phyloP scores from a whole-genome alignment of 2,797 vertebrate species.

The Loris lydekkerianus region DNA sequence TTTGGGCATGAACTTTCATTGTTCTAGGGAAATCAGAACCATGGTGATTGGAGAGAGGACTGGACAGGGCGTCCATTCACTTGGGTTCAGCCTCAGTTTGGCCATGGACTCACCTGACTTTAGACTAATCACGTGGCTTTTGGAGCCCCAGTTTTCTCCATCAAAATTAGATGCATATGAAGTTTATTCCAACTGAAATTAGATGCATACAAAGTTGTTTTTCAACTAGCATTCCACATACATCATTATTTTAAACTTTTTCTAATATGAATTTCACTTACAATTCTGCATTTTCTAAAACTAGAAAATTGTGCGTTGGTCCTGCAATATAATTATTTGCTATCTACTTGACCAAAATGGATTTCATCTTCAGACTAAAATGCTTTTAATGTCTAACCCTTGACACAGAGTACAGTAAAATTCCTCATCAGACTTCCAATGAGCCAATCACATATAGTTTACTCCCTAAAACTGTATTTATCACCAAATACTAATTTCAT shows the following conservation, averaged over 20 bases:
- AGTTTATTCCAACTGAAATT: slow-evolving; percentile 60
- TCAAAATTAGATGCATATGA: slow-evolving; percentile 43
- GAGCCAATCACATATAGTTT: slow-evolving; percentile 4
- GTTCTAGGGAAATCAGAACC: slow-evolving; percentile 1
- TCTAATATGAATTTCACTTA: slow-evolving; percentile 69
- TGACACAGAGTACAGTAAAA: slow-evolving; percentile 58
- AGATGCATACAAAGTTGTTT: slow-evolving; percentile 43
- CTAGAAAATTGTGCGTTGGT: slow-evolving; percentile 67
- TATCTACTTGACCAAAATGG: slow-evolving; percentile 66
- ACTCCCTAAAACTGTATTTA: slow-evolving; percentile 24
- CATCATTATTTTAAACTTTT: slow-evolving; percentile 71
- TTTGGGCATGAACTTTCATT: slow-evolving; percentile 78
- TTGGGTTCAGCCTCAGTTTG: background rate
- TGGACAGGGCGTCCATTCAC: background rate
- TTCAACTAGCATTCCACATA: slow-evolving; percentile 11
- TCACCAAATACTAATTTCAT: slow-evolving; percentile 59
- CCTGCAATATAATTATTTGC: slow-evolving; percentile 76
- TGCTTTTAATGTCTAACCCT: slow-evolving; percentile 73
- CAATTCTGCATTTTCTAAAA: slow-evolving; percentile 75
- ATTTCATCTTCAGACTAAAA: slow-evolving; percentile 77
- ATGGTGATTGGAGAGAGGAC: background rate
- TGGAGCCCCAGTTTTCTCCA: background rate
- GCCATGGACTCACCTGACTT: background rate
- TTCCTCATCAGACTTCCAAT: slow-evolving; percentile 53
- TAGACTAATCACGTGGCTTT: slow-evolving; percentile 44